Conservation (phyloP, 2,888 invertebrate species). For the Idaea straminata region DNA sequence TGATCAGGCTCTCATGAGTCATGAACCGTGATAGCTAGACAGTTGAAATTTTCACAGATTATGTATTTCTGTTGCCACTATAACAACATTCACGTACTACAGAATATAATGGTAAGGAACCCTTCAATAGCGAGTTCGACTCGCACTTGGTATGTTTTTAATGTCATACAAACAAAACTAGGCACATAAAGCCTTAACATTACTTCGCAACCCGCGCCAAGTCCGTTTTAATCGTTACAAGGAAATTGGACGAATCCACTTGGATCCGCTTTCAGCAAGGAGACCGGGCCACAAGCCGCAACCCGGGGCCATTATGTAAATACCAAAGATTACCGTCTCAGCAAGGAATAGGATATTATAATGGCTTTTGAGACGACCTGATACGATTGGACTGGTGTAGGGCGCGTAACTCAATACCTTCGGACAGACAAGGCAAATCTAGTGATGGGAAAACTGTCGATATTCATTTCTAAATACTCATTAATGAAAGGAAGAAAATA, state of each 20-base stretch:
- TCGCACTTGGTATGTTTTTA: no score
- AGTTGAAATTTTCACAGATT: no score
- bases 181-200: not conserved
- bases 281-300: slow-evolving; percentile 25
- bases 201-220: not conserved
- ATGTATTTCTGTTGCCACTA: no score
- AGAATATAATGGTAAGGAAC: no score
- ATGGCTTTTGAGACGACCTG: slow-evolving; percentile 48
- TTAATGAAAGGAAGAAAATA: no score
- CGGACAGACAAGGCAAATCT: slow-evolving; percentile 57
- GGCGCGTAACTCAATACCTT: slow-evolving; percentile 74
- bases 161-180: no score
- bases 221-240: not conserved
- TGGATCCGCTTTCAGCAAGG: slow-evolving; percentile 9
- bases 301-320: slow-evolving; percentile 65
- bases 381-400: slow-evolving; percentile 65
- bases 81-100: no score
- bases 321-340: slow-evolving; percentile 59
- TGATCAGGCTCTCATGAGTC: no score
- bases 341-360: slow-evolving; percentile 58
- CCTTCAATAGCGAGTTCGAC: no score
- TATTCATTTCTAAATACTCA: no score
- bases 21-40: no score
- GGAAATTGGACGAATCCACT: not conserved
- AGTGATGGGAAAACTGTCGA: slow-evolving; percentile 30